phyloP scores from a whole-genome alignment of 2,797 vertebrate species.

The Peromyscus eremicus region DNA sequence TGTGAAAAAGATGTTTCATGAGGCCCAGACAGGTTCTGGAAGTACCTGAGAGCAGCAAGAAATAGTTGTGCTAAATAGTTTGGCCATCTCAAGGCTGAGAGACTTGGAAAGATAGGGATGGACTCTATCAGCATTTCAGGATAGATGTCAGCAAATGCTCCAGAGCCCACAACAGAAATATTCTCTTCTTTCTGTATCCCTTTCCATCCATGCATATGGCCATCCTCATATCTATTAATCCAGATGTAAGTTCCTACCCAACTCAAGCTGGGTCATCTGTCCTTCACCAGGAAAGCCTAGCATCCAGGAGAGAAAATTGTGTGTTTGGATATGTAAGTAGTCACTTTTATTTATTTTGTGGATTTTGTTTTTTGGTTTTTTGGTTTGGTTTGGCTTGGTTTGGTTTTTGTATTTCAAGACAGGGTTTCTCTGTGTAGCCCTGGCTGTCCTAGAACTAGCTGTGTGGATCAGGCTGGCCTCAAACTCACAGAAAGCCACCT shows the following conservation, averaged over 20 bases:
- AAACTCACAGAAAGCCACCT: background rate
- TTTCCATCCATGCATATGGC: background rate
- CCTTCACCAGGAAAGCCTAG: background rate
- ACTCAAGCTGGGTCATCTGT: background rate
- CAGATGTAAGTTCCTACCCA: background rate
- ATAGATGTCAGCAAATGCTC: background rate
- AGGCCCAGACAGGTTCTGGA: background rate
- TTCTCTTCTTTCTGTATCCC: background rate
- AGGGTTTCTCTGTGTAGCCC: background rate
- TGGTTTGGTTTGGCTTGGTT: background rate
- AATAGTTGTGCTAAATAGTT: background rate
- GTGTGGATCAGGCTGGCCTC: background rate
- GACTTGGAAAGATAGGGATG: background rate
- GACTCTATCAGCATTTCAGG: background rate
- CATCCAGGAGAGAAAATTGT: background rate
- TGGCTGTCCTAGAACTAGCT: background rate
- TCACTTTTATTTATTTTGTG: background rate
- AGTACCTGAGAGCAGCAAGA: constrained; percentile 11
- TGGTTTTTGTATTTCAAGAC: background rate
- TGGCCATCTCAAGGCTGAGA: background rate
- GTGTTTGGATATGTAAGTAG: background rate
- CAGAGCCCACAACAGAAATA: background rate
- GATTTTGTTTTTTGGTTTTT: background rate
- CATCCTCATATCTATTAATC: background rate
- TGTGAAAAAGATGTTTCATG: background rate